Evolutionary conservation across 2,113 vertebrate species (phyloP), one percentile per base, ranked within the genome.

Genomic region (Proteles cristata): DNA sequence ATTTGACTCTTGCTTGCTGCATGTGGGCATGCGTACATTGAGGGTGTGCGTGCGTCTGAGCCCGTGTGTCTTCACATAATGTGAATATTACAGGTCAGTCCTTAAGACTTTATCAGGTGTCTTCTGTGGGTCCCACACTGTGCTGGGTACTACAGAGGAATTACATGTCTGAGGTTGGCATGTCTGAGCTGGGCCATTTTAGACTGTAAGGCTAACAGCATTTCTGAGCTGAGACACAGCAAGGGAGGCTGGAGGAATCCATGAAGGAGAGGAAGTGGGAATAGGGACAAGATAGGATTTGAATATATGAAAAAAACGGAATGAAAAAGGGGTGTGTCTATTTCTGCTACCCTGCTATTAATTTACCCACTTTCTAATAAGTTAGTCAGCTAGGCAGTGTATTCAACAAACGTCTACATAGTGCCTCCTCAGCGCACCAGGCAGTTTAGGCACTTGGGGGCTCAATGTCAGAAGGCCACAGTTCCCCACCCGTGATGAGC

Each of bases 391-490:
- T 31, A 53, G 69, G 33, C 69, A 65, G 9, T 19, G 6, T 28
- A n/a, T 19, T 50, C 45, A 71, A 31, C 33, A 43, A n/a, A 8
- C 1, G 17, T 31, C 35, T 33, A 16, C 0, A 1, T 7, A 0
- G 19, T 48, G 61, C 45, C 48, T 33, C 0, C 58, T 58, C 15
- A 8, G 33, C 68, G 39, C 12, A 1, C 55, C 31, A 11, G 35
- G 61, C 1, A 8, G 58, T 7, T 35, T 45, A 33, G 82, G 45
- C 48, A 28, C 43, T 7, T 31, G 35, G 45, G 8, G 58, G 4
- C 35, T 10, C 15, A 5, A 5, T 50, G n/a, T 68, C 68, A n/a
- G 55, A 15, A 74, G 74, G 43, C 23, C 71, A 16, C 45, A 14
- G 14, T 3, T 4, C 65, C 74, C 82, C 1, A 1, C 45, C 28